Evolutionary conservation across 1,140 invertebrate species (phyloP).

Genomic region (Drepana arcuata): DNA sequence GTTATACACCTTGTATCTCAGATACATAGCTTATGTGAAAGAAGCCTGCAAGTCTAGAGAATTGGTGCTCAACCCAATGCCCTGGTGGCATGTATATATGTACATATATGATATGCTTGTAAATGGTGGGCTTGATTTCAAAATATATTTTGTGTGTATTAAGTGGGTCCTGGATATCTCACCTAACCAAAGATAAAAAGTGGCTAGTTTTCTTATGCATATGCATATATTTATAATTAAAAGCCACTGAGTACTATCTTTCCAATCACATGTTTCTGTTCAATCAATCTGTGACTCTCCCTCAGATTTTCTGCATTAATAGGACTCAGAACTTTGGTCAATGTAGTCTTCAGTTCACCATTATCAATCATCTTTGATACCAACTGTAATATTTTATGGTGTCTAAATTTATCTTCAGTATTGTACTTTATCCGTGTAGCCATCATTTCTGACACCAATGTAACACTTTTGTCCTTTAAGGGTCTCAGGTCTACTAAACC

Average conservation of each 20-base stretch:
- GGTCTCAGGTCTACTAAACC: slow-evolving; percentile 39
- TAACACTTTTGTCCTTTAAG: slow-evolving; percentile 55
- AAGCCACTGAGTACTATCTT: neutral
- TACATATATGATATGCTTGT: no score
- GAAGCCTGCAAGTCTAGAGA: no score
- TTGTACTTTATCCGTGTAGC: slow-evolving; percentile 47
- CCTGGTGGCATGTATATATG: no score
- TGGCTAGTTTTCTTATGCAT: no score
- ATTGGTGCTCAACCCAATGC: no score
- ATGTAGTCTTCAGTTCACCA: slow-evolving; percentile 36
- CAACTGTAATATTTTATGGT: slow-evolving; percentile 38
- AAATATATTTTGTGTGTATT: no score
- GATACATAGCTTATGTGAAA: no score
- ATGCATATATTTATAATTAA: no score
- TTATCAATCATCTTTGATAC: slow-evolving; percentile 43
- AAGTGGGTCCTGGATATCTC: no score
- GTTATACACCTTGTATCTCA: no score
- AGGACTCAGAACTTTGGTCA: slow-evolving; percentile 40
- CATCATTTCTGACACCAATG: slow-evolving; percentile 55
- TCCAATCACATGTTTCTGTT: slow-evolving; percentile 34
- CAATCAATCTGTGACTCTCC: slow-evolving; percentile 43
- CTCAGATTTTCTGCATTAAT: slow-evolving; percentile 50
- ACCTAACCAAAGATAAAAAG: no score
- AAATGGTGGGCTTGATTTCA: no score
- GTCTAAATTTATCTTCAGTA: slow-evolving; percentile 21